A percentile compares a stretch with the other conserved stretches of the same genome.
Evolutionary conservation across 2,113 vertebrate species (phyloP).

Genomic region (Calidris pugnax): DNA sequence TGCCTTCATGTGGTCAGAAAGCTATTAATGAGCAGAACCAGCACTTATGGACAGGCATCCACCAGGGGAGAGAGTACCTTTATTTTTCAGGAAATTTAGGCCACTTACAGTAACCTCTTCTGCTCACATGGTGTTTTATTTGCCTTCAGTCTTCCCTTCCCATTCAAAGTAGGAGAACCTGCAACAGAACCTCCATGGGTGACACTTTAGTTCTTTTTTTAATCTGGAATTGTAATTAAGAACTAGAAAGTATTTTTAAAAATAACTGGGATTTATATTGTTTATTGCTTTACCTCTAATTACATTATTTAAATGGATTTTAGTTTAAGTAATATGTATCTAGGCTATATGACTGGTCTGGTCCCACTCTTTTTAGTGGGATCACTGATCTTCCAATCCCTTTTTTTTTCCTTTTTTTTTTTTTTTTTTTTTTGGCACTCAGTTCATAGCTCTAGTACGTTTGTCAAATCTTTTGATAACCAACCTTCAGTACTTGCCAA

Average conservation of each 20-base stretch:
- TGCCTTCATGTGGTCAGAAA: neutral
- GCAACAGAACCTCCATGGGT: fast-evolving
- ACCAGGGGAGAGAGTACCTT: neutral
- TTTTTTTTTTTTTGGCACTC: neutral
- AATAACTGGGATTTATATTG: neutral
- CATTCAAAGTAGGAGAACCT: neutral
- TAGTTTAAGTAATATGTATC: neutral
- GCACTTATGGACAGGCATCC: neutral
- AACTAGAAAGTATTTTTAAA: neutral
- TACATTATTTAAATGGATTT: neutral
- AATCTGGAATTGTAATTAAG: neutral
- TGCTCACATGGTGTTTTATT: neutral
- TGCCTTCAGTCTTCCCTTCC: neutral
- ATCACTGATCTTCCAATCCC: neutral
- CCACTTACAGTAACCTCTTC: neutral
- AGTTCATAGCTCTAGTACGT: neutral
- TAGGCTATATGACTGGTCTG: neutral
- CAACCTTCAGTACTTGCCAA: neutral
- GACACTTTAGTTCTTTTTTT: neutral
- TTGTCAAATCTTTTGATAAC: neutral
- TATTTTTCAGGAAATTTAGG: neutral
- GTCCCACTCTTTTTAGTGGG: neutral
- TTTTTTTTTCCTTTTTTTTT: neutral
- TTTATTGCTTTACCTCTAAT: neutral
- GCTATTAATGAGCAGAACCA: neutral